Evolutionary conservation across 2,888 invertebrate genomes (phyloP), one percentile per base, ranked within the genome.

Genomic region (Xestoiulus laeticollis): DNA sequence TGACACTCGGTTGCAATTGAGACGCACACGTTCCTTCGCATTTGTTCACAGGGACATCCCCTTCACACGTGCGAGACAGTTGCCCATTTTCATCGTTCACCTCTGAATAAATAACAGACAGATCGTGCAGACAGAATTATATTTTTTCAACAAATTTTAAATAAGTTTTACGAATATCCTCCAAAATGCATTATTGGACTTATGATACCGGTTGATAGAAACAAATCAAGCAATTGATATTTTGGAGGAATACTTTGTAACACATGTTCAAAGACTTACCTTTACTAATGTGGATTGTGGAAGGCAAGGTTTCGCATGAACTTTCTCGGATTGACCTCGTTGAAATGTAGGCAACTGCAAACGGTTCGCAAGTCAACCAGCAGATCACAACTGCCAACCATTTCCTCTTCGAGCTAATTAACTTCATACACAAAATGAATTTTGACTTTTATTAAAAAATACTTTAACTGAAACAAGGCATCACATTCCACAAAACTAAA

Each of bases 1-100:
- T 95, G 53, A 97, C 96, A 86, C 97, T 97, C 1, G 98, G 97
- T 91, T 97, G 96, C 85, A 98, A 97, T 93, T 97, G 97, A 89
- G 98, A 98, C 90, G 94, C 95, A 91, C 98, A 98, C 89, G 96
- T 95, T 33, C 98, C 98, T 92, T 98, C 98, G 91, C 98, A 98
- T 93, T 98, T 98, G 91, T 96, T 97, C 0, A 98, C 97, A 19
- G 94, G 95, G 83, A 98, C 94, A 92, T 97, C 97, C 0, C 96
- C 97, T 91, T 96, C 97, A 91, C 98, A 98, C 19, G 96, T 96
- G 91, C 97, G 93, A 90, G 95, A 94, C 90, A 97, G 93, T 90
- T 96, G 93, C n/a, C 97, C 97, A 90, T 95, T 93, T 89, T 97
- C 96, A 91, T 96, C 96, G 91, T 96, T 97, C 92, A 98, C 97